phyloP scores from a whole-genome alignment of 2,113 vertebrate species.

The Tachysurus vachellii region DNA sequence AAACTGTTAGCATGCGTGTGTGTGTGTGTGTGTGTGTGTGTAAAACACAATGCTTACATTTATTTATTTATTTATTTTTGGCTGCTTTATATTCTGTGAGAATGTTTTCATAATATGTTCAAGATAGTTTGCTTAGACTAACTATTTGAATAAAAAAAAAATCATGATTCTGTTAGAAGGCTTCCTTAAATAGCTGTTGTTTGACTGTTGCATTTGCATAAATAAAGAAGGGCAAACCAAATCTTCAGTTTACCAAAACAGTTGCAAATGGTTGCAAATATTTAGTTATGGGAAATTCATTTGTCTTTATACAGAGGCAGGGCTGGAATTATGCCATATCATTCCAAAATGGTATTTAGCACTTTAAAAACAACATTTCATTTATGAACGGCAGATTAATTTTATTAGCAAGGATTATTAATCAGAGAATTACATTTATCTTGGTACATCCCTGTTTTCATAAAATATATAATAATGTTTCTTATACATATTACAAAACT shows the following conservation, averaged over 20 bases:
- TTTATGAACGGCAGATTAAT: neutral
- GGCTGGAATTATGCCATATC: neutral
- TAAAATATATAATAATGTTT: neutral
- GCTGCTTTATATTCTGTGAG: no score
- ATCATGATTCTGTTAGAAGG: neutral
- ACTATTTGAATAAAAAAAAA: neutral
- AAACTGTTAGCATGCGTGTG: conserved; percentile 31
- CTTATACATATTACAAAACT: neutral
- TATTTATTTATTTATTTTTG: neutral
- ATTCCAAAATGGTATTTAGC: neutral
- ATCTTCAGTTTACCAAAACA: neutral
- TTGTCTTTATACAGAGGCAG: neutral
- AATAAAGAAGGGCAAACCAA: neutral
- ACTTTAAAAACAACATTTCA: neutral
- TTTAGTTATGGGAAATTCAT: neutral
- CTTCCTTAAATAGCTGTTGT: neutral
- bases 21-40: neutral
- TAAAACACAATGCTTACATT: neutral
- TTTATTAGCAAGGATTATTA: neutral
- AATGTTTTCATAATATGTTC: neutral
- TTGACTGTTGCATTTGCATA: neutral
- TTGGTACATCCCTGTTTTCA: neutral
- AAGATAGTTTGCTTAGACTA: neutral
- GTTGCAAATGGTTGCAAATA: neutral
- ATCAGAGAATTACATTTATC: neutral